A percentile compares a stretch with the other conserved stretches of the same genome.
Conservation (phyloP, 2,888 invertebrate species). For the Hypselothyrea guttata region DNA sequence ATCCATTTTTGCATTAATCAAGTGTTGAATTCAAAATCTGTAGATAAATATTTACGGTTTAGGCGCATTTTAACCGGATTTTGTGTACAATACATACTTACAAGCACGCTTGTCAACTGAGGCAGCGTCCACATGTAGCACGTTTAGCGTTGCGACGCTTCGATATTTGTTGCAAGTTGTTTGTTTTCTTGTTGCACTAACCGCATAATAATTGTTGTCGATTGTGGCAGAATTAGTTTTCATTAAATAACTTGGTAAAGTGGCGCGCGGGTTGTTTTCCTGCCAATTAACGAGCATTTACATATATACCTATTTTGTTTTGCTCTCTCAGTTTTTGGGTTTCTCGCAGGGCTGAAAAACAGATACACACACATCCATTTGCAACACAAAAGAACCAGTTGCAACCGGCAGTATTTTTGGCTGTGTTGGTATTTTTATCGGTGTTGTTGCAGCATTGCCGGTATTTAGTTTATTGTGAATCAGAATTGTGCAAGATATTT, state of each 20-base stretch:
- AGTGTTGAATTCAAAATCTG: slow-evolving; percentile 4
- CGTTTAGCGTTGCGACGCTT: slow-evolving; percentile 17
- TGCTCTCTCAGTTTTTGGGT: slow-evolving; percentile 31
- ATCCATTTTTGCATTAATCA: slow-evolving; percentile 32
- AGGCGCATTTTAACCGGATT: slow-evolving; percentile 21
- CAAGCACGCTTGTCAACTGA: slow-evolving; percentile 6
- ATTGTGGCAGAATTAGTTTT: slow-evolving; percentile 15
- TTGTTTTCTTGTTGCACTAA: slow-evolving; percentile 2
- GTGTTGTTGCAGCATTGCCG: too few relatives aligned
- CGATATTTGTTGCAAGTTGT: slow-evolving; percentile 8
- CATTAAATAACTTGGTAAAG: slow-evolving; percentile 17
- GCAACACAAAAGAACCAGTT: background rate
- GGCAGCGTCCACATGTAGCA: slow-evolving; percentile 13
- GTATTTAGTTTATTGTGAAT: too few relatives aligned
- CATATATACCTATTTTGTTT: slow-evolving; percentile 37
- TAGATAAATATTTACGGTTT: slow-evolving; percentile 30
- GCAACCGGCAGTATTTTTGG: too few relatives aligned
- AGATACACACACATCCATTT: background rate
- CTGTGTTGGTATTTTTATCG: too few relatives aligned
- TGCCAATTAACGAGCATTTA: slow-evolving; percentile 36
- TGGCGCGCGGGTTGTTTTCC: slow-evolving; percentile 46
- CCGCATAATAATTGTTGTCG: background rate
- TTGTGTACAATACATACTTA: slow-evolving; percentile 27
- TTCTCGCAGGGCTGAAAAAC: slow-evolving; percentile 80
- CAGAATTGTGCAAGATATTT: too few relatives aligned